These are phyloP conservation scores for Drosophila limbata DNA, from an alignment of 2,888 invertebrate species.

Conservation along the genomic window DNA sequence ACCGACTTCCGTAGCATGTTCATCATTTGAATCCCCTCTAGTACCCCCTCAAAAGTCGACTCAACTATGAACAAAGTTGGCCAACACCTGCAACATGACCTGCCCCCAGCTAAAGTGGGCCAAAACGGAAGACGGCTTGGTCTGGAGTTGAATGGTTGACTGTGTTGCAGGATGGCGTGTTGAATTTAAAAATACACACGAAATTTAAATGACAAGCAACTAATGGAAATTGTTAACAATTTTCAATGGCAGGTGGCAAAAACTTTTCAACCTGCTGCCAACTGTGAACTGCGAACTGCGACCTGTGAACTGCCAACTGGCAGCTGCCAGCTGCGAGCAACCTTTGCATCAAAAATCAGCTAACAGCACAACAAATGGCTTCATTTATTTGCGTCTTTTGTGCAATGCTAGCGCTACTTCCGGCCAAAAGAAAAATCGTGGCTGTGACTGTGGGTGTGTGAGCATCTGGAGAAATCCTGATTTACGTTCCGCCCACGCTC, in stretches of 20 bases:
- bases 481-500: conserved; percentile 53
- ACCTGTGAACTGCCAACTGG: conserved; percentile 11
- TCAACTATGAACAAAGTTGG: conserved; percentile 56
- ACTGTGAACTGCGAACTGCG: conserved; percentile 18
- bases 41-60: conserved; percentile 11
- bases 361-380: conserved; percentile 79
- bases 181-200: conserved; percentile 67
- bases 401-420: conserved; percentile 68
- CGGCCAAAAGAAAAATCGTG: conserved; percentile 33
- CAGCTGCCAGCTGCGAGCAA: conserved; percentile 20
- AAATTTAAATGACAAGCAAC: conserved; percentile 82
- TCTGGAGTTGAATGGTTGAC: neutral
- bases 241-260: conserved; percentile 65
- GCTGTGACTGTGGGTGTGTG: conserved; percentile 18
- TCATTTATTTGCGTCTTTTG: conserved; percentile 81
- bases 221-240: conserved; percentile 81
- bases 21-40: conserved; percentile 58
- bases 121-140: conserved; percentile 28
- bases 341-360: conserved; percentile 76
- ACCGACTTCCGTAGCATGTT: conserved; percentile 76
- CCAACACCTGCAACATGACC: conserved; percentile 53
- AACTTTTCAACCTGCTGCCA: conserved; percentile 57
- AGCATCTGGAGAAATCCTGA: conserved; percentile 56
- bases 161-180: conserved; percentile 33
- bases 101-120: conserved; percentile 10